Evolutionary conservation across 1,140 invertebrate species (phyloP).

Genomic region (Pseudobourletiella spinata): DNA sequence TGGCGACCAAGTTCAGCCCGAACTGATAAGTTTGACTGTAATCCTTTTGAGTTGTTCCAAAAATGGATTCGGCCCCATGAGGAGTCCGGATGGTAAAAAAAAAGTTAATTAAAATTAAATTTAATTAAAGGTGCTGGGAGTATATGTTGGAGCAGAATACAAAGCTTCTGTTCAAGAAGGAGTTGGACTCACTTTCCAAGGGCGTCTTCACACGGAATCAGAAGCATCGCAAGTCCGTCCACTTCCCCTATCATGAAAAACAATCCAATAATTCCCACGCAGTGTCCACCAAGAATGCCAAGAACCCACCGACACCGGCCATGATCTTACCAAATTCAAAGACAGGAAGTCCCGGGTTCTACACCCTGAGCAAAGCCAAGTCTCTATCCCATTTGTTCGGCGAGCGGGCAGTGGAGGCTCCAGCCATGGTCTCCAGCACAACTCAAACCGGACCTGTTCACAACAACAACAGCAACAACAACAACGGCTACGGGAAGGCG

Average conservation of each 20-base stretch:
- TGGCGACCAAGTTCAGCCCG: too few species aligned
- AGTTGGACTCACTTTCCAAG: slow-evolving; percentile 64
- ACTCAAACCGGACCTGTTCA: slow-evolving; percentile 6
- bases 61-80: too few species aligned
- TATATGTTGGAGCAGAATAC: slow-evolving; percentile 87
- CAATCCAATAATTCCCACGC: not conserved
- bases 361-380: slow-evolving; percentile 33
- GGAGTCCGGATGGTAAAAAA: too few species aligned
- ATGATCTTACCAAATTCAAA: slow-evolving; percentile 3
- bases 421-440: not conserved
- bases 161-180: slow-evolving; percentile 75
- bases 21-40: too few species aligned
- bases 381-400: slow-evolving; percentile 29
- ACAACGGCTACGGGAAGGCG: slow-evolving; percentile 1
- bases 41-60: too few species aligned
- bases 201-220: slow-evolving; percentile 33
- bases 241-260: slow-evolving; percentile 33
- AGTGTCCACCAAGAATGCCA: not conserved
- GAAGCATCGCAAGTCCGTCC: slow-evolving; percentile 33
- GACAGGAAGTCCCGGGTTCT: slow-evolving; percentile 27
- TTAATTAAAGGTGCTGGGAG: slow-evolving; percentile 60
- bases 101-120: not conserved
- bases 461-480: not conserved
- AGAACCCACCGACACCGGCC: not conserved
- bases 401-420: not conserved